Base-by-base conservation (phyloP, 2,797 vertebrate species). In the Capromys pilorides region DNA sequence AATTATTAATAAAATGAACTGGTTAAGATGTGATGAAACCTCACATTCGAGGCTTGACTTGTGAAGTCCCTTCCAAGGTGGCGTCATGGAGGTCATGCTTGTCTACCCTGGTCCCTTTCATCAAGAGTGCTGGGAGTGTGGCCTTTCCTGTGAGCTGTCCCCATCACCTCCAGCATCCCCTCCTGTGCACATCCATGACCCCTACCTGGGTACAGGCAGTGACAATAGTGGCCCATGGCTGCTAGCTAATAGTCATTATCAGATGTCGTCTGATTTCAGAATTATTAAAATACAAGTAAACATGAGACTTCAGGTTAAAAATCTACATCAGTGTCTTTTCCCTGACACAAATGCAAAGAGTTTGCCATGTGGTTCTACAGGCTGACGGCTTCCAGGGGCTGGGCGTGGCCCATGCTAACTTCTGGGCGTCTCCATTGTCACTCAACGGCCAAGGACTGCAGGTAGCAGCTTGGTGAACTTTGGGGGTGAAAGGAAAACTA, bases 201-300 rank as follows among this genome's bases (percentile, higher is more conserved):
- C 33, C 31, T 2, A 22, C 9, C 6, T 12, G 6, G 24, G 12
- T 61, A 26, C 5, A 28, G 51, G n/a, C 51, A 57, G 28, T 33
- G 67, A 61, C 4, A 13, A 14, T 11, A 6, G 4, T 16, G 49
- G 36, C 18, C 54, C 14, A 14, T 6, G 18, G 54, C 67, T 90
- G 45, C 54, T 86, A 31, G 51, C 45, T 31, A 1, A 71, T 5
- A 6, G 36, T 0, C 6, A 28, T 6, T 36, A 6, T 69, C n/a
- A 66, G 41, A 81, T 33, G 6, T 24, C 22, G 39, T 79, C 41
- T 79, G 24, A 86, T 62, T 96, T 95, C 33, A 83, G 64, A 95
- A 86, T 77, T 22, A 41, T 33, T 59, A 82, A 73, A 86, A 71
- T 78, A 31, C 62, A 61, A 81, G 18, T 84, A 61, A 86, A 66